Conservation (phyloP, 1,140 invertebrate genomes). For the Hylaeus volcanicus region DNA sequence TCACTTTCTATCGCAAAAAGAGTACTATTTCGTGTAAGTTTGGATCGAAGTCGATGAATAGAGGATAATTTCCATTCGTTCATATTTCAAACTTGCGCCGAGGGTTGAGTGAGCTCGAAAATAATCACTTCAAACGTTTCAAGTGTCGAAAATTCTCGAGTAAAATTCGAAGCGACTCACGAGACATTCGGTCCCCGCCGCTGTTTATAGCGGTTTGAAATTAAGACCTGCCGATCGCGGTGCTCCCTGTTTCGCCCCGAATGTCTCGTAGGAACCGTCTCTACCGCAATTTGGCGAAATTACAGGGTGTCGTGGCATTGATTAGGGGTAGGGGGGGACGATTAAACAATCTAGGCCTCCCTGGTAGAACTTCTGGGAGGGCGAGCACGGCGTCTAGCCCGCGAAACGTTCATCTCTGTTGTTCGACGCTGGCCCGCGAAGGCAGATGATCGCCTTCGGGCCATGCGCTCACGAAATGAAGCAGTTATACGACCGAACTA, state of each 20-base stretch:
- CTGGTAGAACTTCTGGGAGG: constrained; percentile 78
- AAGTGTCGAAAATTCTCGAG: too few relatives aligned
- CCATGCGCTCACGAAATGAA: constrained; percentile 75
- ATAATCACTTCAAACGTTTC: too few relatives aligned
- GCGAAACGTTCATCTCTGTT: constrained; percentile 57
- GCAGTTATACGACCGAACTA: constrained; percentile 79
- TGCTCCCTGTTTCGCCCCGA: constrained; percentile 58
- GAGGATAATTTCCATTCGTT: too few relatives aligned
- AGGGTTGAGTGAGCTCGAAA: too few relatives aligned
- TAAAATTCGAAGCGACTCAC: too few relatives aligned
- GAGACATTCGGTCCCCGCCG: too few relatives aligned
- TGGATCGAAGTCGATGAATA: too few relatives aligned
- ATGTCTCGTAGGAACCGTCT: constrained; percentile 61
- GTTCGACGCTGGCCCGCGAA: constrained; percentile 39
- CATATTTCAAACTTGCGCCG: too few relatives aligned
- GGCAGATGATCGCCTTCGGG: constrained; percentile 76
- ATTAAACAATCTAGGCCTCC: constrained; percentile 79
- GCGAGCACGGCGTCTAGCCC: constrained; percentile 58
- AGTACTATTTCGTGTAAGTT: too few relatives aligned
- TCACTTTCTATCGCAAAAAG: too few relatives aligned
- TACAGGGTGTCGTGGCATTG: constrained; percentile 75
- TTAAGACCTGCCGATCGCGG: constrained; percentile 68
- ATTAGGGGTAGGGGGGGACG: constrained; percentile 66
- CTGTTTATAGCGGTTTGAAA: constrained; percentile 60
- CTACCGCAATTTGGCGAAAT: constrained; percentile 76